A percentile compares a stretch with the other conserved stretches of the same genome.
Conservation (phyloP, 2,113 vertebrate genomes). For the Coreoperca whiteheadi region DNA sequence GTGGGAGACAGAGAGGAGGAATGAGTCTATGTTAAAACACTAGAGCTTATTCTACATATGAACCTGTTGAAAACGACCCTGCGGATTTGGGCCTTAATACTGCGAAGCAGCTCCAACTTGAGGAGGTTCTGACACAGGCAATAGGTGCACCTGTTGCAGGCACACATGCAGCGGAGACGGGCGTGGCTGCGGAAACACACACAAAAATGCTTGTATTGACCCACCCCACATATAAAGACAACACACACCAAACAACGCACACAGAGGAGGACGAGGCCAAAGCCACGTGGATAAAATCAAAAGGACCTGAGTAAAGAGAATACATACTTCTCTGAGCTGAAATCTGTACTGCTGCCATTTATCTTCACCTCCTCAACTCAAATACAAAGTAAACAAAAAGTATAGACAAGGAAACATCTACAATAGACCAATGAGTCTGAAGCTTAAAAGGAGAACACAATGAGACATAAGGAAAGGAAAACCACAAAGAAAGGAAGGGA, state of each 20-base stretch:
- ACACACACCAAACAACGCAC: conserved; percentile 81
- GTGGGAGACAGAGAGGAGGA: conserved; percentile 38
- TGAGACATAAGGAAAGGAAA: conserved; percentile 4
- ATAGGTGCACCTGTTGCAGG: conserved; percentile 98
- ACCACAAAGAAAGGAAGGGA: conserved; percentile 2
- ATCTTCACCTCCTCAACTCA: not conserved
- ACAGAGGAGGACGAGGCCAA: conserved; percentile 82
- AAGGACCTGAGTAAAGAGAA: not conserved
- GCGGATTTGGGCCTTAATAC: conserved; percentile 97
- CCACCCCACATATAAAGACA: conserved; percentile 84
- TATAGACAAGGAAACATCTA: not conserved
- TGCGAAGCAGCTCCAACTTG: conserved; percentile 98
- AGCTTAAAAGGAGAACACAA: not conserved
- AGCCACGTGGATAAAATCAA: not conserved
- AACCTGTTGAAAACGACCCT: conserved; percentile 97
- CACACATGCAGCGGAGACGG: conserved; percentile 97
- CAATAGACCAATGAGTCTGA: not conserved
- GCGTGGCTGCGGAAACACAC: conserved; percentile 95
- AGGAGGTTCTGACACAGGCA: conserved; percentile 99
- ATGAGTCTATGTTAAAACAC: conserved; percentile 76
- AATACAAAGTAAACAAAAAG: not conserved
- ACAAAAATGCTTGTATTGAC: conserved; percentile 86
- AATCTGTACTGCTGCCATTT: conserved; percentile 11
- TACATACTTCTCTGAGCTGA: conserved; percentile 1
- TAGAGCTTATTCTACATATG: conserved; percentile 81